phyloP scores from a whole-genome alignment of 2,888 invertebrate species.

The Drosophila infuscata region DNA sequence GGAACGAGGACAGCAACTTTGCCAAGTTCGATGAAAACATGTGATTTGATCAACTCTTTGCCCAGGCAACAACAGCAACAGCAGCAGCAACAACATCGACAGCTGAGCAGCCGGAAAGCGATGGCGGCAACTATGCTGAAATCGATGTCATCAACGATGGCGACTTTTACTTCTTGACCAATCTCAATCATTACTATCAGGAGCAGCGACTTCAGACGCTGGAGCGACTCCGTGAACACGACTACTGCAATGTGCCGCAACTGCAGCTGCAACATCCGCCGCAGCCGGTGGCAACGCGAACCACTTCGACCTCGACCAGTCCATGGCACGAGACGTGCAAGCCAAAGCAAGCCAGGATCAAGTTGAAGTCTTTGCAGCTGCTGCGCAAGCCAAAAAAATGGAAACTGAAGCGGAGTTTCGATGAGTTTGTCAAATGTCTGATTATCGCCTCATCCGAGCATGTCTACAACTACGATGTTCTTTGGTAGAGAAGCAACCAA shows the following conservation, averaged over 20 bases:
- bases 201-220: slow-evolving; percentile 62
- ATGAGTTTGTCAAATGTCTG: slow-evolving; percentile 72
- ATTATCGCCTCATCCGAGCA: slow-evolving; percentile 72
- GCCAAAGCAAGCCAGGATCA: slow-evolving; percentile 29
- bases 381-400: slow-evolving; percentile 80
- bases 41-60: slow-evolving; percentile 85
- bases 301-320: slow-evolving; percentile 66
- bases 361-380: slow-evolving; percentile 52
- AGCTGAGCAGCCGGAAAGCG: slow-evolving; percentile 34
- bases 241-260: slow-evolving; percentile 61
- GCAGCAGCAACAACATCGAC: slow-evolving; percentile 32
- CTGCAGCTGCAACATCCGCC: slow-evolving; percentile 4
- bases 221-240: slow-evolving; percentile 42
- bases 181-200: slow-evolving; percentile 81
- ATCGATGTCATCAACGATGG: slow-evolving; percentile 78
- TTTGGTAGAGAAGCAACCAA: slow-evolving; percentile 53
- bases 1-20: slow-evolving; percentile 84
- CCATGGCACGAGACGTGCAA: slow-evolving; percentile 63
- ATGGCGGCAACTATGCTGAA: slow-evolving; percentile 74
- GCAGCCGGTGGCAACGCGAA: slow-evolving; percentile 29
- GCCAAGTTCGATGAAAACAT: slow-evolving; percentile 86
- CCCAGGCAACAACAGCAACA: slow-evolving; percentile 54
- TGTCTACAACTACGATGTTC: slow-evolving; percentile 72
- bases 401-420: slow-evolving; percentile 71
- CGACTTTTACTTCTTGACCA: slow-evolving; percentile 78